Base-by-base conservation (phyloP, 2,113 vertebrate genomes). In the Leptodactylus fuscus region DNA sequence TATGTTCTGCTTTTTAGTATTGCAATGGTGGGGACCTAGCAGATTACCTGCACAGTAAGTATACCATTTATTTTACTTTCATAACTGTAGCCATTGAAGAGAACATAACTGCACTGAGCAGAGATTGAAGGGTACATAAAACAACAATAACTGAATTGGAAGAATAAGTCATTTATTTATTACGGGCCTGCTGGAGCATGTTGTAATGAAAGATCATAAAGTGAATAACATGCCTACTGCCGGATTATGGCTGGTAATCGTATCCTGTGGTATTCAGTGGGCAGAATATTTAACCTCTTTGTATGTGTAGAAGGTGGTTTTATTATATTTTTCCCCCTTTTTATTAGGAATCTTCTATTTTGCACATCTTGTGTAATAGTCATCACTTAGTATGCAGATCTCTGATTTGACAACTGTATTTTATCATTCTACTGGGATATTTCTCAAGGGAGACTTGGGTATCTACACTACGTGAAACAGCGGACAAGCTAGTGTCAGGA, bases 11-110 rank as follows among this genome's bases (percentile, higher is more conserved):
- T 89, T 91, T 92, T 75, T 88, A 99, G 98, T 99, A 98, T 89
- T 99, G 98, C 89, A 99, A 99, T 36, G 98, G 98, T 44, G 97
- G 97, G 20, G 98, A 99, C 90, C 94, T 99, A 88, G 97, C 98
- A 1, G 98, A 99, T 85, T 99, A 99, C 87, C 96, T 99, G 83
- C 97, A 98, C 90, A 93, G 98, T 99, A 94, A 97, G 98, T 97
- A 87, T 10, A 81, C 4, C 27, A 9, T 36, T 41, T 22, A 32
- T 32, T 75, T 82, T 44, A 9, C 4, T 44, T 44, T 44, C 41
- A 44, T 4, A 44, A n/a, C n/a, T n/a, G n/a, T n/a, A n/a, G n/a
- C n/a, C n/a, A n/a, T n/a, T n/a, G n/a, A n/a, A n/a, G n/a, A n/a
- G n/a, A n/a, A n/a, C n/a, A n/a, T n/a, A n/a, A 44, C 41, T 44